A percentile compares a stretch with the other conserved stretches of the same genome.
Evolutionary conservation across 2,113 vertebrate species (phyloP).

Genomic region (Nibea albiflora): DNA sequence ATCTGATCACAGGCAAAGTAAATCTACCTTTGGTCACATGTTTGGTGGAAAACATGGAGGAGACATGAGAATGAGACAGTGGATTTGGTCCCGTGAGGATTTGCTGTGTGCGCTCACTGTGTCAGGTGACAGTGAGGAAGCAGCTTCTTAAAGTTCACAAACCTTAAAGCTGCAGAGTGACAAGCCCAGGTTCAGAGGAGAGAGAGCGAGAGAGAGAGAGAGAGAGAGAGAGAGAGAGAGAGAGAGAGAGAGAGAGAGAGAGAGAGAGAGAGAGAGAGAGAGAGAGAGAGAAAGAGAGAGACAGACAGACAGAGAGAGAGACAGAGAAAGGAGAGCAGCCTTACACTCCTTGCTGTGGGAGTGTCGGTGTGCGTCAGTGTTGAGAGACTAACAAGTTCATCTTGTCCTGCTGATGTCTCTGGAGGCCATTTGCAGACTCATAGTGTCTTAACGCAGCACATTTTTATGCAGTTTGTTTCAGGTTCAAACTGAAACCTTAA

Average conservation of each 20-base stretch:
- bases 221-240: conserved; percentile 7
- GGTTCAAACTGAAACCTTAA: conserved; percentile 12
- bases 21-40: background rate
- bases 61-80: conserved; percentile 11
- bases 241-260: conserved; percentile 26
- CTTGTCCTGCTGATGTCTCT: conserved; percentile 51
- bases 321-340: conserved; percentile 5
- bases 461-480: conserved; percentile 11
- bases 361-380: conserved; percentile 30
- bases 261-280: conserved; percentile 11
- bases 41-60: background rate
- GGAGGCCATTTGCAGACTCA: conserved; percentile 35
- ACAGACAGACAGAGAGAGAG: conserved; percentile 6
- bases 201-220: conserved; percentile 11
- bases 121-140: conserved; percentile 71
- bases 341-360: background rate
- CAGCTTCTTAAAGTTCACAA: conserved; percentile 54
- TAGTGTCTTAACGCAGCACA: background rate
- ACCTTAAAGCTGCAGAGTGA: conserved; percentile 68
- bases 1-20: background rate
- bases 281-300: conserved; percentile 22
- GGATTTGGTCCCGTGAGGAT: conserved; percentile 30
- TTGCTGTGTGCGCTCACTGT: conserved; percentile 43
- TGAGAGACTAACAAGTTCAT: conserved; percentile 51
- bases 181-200: conserved; percentile 43